Conservation (phyloP, 2,888 invertebrate species). For the Morpho helenor region DNA sequence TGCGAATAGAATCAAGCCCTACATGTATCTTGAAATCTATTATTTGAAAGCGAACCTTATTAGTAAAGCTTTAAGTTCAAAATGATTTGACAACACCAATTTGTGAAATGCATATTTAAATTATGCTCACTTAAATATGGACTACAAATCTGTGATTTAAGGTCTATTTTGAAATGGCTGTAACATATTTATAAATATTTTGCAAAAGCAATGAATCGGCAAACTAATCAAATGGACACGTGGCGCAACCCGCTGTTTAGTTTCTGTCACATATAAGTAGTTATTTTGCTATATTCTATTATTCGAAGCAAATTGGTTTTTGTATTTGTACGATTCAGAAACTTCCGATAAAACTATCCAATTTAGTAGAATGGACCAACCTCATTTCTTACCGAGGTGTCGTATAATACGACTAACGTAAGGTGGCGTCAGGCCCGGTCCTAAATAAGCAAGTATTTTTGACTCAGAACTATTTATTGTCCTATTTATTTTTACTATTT, state of each 20-base stretch:
- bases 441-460: too few species aligned
- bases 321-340: too few species aligned
- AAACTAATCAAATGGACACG: constrained; percentile 68
- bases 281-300: constrained; percentile 17
- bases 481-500: too few species aligned
- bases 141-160: constrained; percentile 17
- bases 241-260: constrained; percentile 33
- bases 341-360: too few species aligned
- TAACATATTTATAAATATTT: constrained; percentile 23
- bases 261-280: constrained; percentile 22
- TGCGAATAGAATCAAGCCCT: constrained; percentile 41
- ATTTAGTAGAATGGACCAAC: too few species aligned
- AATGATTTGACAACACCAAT: not conserved
- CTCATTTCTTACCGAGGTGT: too few species aligned
- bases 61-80: fast-evolving
- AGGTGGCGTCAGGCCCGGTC: too few species aligned
- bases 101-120: not conserved
- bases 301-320: not conserved
- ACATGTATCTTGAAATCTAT: not conserved
- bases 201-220: constrained; percentile 46
- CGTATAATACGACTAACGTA: too few species aligned
- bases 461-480: too few species aligned
- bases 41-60: constrained; percentile 28
- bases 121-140: constrained; percentile 6
- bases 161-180: constrained; percentile 21